Percentiles rank a stretch among this genome's conserved stretches.
Conservation (phyloP, 2,888 invertebrate species). For the Cactoblastis cactorum region DNA sequence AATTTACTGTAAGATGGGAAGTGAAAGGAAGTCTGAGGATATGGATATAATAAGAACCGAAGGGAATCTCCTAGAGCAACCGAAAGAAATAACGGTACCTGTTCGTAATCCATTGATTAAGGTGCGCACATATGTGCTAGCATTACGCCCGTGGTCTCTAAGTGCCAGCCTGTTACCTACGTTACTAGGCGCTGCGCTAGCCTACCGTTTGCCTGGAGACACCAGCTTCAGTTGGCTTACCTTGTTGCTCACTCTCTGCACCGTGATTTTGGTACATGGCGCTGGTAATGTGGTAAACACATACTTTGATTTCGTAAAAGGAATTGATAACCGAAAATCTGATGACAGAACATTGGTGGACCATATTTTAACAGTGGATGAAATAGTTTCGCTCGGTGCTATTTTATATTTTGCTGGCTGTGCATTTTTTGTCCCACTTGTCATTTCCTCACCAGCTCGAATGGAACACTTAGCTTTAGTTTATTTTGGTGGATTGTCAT, state of each 20-base stretch:
- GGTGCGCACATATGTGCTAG: slow-evolving; percentile 91
- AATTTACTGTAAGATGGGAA: slow-evolving; percentile 31
- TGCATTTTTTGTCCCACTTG: slow-evolving; percentile 87
- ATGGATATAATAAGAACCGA: slow-evolving; percentile 56
- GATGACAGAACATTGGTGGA: slow-evolving; percentile 98
- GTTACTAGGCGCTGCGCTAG: slow-evolving; percentile 91
- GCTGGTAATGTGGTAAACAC: slow-evolving; percentile 98
- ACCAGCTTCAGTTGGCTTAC: slow-evolving; percentile 88
- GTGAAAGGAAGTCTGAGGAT: slow-evolving; percentile 45
- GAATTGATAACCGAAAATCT: slow-evolving; percentile 94
- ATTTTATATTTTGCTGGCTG: slow-evolving; percentile 93
- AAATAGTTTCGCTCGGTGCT: slow-evolving; percentile 93
- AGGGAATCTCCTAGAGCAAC: slow-evolving; percentile 68
- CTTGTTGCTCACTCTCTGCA: slow-evolving; percentile 89
- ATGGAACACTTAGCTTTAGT: slow-evolving; percentile 97
- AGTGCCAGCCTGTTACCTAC: slow-evolving; percentile 95
- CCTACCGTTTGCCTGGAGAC: slow-evolving; percentile 88
- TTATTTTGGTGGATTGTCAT: slow-evolving; percentile 96
- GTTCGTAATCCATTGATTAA: slow-evolving; percentile 86
- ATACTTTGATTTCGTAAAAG: slow-evolving; percentile 96
- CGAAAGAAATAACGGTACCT: slow-evolving; percentile 50
- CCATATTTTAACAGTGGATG: slow-evolving; percentile 84
- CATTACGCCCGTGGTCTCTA: slow-evolving; percentile 95
- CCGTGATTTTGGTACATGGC: slow-evolving; percentile 94
- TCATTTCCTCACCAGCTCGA: slow-evolving; percentile 90